Base-by-base conservation (phyloP, 2,113 vertebrate species). In the Himantopus leucocephalus region DNA sequence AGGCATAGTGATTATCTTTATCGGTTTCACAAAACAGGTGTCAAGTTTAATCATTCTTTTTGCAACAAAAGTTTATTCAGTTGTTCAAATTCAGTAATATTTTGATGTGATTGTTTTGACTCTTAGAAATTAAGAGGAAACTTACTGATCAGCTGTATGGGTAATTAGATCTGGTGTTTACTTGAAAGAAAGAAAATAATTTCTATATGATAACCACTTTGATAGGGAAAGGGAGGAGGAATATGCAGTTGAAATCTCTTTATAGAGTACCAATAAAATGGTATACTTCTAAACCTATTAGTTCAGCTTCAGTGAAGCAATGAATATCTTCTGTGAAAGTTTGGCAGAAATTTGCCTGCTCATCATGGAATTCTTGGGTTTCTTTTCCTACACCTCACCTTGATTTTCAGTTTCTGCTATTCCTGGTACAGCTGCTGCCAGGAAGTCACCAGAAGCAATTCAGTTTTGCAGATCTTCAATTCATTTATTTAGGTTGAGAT, bases 301-400 rank as follows among this genome's bases (percentile, higher is more conserved):
- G 88, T 96, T 92, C 94, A 91, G 85, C 79, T 91, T 94, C 86
- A 81, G 30, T 74, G 77, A 74, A 96, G 76, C 47, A n/a, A 32
- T 10, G 35, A 75, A 45, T 84, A 72, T 37, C 34, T 73, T 95
- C n/a, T 45, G 35, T 52, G 56, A 53, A 80, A 47, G 60, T 80
- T 64, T 50, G 43, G 76, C 77, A 84, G 82, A 52, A 78, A 78
- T 91, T 82, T 86, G 37, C 29, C 13, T 47, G 26, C 83, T 89
- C 18, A 74, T 24, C 48, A 32, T 22, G 24, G 63, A 59, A 26
- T 56, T 79, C 45, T 37, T 37, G 30, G 8, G 22, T n/a, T 90
- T 48, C 26, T 74, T 81, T 82, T 84, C 32, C 8, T 55, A 2
- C 19, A 9, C 1, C 2, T 73, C 37, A 58, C 32, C 45, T 35